These are phyloP conservation scores for Morone saxatilis DNA, from an alignment of 2,113 vertebrate species.

Conservation along the genomic window DNA sequence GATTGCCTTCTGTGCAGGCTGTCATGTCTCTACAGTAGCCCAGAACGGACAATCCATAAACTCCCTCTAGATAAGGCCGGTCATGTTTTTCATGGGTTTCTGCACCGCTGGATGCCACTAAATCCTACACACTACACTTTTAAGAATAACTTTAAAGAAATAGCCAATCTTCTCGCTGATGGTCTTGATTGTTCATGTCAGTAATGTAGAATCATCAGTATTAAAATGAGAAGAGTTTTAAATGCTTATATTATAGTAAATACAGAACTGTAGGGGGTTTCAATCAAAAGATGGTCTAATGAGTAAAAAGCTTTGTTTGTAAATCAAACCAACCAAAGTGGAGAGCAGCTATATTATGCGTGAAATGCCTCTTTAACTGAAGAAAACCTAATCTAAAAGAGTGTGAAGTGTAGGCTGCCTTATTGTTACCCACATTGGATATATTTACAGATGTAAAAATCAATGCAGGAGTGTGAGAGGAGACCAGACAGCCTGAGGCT, in stretches of 20 bases:
- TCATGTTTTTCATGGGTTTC: too few relatives aligned
- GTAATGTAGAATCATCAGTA: too few relatives aligned
- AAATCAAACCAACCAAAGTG: not conserved
- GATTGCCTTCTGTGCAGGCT: too few relatives aligned
- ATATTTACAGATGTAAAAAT: conserved; percentile 23
- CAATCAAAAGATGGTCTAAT: not conserved
- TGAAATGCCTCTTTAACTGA: conserved; percentile 13
- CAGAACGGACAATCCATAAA: too few relatives aligned
- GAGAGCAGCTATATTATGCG: not conserved
- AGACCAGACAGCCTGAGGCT: conserved; percentile 25
- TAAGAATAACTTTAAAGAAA: too few relatives aligned
- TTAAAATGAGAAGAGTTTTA: not conserved
- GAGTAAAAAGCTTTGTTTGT: not conserved
- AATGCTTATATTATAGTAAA: not conserved
- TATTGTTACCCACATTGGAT: conserved; percentile 15
- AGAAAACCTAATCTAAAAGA: not conserved
- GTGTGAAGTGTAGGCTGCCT: conserved; percentile 18
- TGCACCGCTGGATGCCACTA: too few relatives aligned
- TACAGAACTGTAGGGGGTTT: not conserved
- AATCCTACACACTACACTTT: too few relatives aligned
- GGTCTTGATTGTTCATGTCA: too few relatives aligned
- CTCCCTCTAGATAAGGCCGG: too few relatives aligned
- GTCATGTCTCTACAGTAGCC: too few relatives aligned
- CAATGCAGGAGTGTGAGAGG: not conserved
- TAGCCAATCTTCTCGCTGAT: too few relatives aligned